Evolutionary conservation across 1,140 invertebrate genomes (phyloP), one percentile per base, ranked within the genome.

Genomic region (Procambarus clarkii): DNA sequence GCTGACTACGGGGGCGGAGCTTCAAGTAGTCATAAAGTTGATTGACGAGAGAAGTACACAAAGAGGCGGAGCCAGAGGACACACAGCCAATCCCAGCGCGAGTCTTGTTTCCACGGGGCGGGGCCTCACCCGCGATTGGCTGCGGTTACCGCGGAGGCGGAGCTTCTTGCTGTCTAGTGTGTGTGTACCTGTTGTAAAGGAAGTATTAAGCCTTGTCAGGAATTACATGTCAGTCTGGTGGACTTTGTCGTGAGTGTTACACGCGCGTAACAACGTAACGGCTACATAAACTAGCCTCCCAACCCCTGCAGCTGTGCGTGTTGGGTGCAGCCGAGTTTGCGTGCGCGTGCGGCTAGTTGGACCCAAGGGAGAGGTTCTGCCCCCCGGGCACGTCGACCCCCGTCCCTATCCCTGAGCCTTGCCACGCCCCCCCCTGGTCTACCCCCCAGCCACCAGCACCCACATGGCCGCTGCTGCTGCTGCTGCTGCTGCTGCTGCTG

Each of bases 221-320:
- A 93, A 92, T 88, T 92, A 92, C 90, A 92, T 93, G 92, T 93
- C 92, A 93, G 92, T 93, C 82, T 91, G 87, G 82, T 92, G 86
- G 90, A 91, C 91, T 92, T 93, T 88, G 86, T 81, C 86, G 92
- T 89, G 89, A 91, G 91, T 93, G 92, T 93, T 93, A 91, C 92
- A 93, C 90, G 92, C 89, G 90, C 87, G 88, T 93, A 89, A 86
- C 82, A 89, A 89, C 86, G 87, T 93, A 80, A 91, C 80, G 86
- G 77, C 85, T 86, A 91, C 89, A 90, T 92, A 90, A 88, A 91
- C 88, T 77, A 91, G 88, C 82, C 88, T 85, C 64, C 80, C 88
- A 92, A 85, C 86, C 58, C 71, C 79, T 83, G 82, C 86, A 90
- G 87, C 84, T 46, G 78, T 82, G n/a, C n/a, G 87, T 80, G 87